Evolutionary conservation across 2,797 vertebrate species (phyloP), one percentile per base, ranked within the genome.

Genomic region (Pangasius krempfi): DNA sequence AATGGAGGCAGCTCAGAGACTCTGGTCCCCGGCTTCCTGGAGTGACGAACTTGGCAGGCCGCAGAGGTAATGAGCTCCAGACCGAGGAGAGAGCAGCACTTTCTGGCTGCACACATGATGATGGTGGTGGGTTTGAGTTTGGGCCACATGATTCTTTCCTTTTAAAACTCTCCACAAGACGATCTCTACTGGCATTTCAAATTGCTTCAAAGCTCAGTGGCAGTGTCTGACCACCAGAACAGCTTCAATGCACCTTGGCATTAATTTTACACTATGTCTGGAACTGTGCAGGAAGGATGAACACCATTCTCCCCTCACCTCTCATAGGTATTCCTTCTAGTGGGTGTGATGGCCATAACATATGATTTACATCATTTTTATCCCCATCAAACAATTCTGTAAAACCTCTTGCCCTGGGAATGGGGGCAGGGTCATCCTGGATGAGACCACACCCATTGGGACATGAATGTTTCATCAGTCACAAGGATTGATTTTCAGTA

Each of bases 11-110:
- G 93, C 85, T 92, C 91, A 89, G 93, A 93, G 89, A 92, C 93
- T 95, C 93, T 89, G 95, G 94, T 95, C 93, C 93, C 94, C 94
- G 94, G 94, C 92, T 92, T 92, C 92, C 93, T 84, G 90, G 91
- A 60, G 89, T 93, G 91, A 93, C 81, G 94, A 94, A 93, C 92
- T 94, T 94, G 93, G 94, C 97, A 97, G 96, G 94, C 95, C 94
- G 80, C 94, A 94, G 91, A 93, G 50, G 89, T 98, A 98, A 98
- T 97, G 93, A 94, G 93, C 97, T 97, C 96, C 97, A 98, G 97
- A 95, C 95, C 92, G 93, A 88, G 87, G 89, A 91, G 94, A 97
- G 96, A 97, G 96, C 94, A 94, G 95, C 95, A 94, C 87, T 89
- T 93, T 96, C 95, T 95, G 93, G 93, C 93, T 94, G 86, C 78